A percentile compares a stretch with the other conserved stretches of the same genome.
phyloP scores from a whole-genome alignment of 2,797 vertebrate genomes.

The Rhinella marina region DNA sequence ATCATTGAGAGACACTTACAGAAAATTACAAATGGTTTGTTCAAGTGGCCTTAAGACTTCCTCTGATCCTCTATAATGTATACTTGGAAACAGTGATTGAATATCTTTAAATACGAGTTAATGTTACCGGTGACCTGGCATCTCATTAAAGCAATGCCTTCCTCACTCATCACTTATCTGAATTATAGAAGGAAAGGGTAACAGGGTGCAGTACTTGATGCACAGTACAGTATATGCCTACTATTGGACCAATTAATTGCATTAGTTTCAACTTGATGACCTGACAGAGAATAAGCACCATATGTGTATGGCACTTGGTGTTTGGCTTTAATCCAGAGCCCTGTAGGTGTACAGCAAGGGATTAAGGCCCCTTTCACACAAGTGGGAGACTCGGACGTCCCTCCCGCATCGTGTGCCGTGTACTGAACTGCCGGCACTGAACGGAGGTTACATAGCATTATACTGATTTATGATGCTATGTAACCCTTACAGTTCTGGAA shows the following conservation, averaged over 20 bases:
- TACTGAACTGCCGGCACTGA: no score
- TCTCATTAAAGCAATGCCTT: background rate
- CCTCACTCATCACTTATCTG: background rate
- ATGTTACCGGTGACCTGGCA: background rate
- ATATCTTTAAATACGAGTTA: background rate
- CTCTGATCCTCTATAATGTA: constrained; percentile 7
- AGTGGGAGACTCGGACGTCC: no score
- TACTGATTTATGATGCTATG: no score
- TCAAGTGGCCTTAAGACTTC: background rate
- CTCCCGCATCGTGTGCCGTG: no score
- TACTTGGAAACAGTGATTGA: background rate
- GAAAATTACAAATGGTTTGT: background rate
- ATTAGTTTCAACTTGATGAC: no score
- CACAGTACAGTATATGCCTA: background rate
- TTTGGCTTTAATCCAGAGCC: no score
- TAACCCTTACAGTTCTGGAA: no score
- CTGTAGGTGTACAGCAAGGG: no score
- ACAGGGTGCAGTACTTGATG: background rate
- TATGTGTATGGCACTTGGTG: no score
- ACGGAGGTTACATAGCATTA: no score
- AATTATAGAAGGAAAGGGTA: background rate
- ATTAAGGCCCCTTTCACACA: no score
- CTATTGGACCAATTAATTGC: background rate
- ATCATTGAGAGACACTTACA: background rate
- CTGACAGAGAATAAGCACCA: no score